Percentiles rank a stretch among this genome's conserved stretches.
These are phyloP conservation scores for Tipula helvola DNA, from an alignment of 2,888 invertebrate genomes.

Conservation along the genomic window DNA sequence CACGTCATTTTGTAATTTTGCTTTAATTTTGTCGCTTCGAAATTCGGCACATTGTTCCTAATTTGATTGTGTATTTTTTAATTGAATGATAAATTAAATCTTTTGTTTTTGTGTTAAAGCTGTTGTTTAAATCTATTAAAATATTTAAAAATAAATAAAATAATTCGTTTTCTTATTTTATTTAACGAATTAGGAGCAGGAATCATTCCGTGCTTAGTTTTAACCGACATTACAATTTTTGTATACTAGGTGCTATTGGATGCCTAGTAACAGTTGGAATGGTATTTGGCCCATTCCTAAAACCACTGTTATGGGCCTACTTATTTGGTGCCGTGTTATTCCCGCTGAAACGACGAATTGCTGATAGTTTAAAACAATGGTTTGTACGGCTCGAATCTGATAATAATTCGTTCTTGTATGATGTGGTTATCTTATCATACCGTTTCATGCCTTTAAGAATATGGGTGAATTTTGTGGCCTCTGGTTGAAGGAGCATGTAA, in stretches of 20 bases:
- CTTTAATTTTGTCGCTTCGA: no score
- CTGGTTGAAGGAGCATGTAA: slow-evolving; percentile 54
- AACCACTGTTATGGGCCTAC: slow-evolving; percentile 90
- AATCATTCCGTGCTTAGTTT: no score
- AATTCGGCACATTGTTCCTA: no score
- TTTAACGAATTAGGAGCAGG: no score
- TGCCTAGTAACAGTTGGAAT: slow-evolving; percentile 55
- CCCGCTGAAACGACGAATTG: slow-evolving; percentile 77
- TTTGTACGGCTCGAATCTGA: slow-evolving; percentile 54
- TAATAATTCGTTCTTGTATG: slow-evolving; percentile 50
- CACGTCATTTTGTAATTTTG: no score
- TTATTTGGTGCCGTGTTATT: slow-evolving; percentile 95
- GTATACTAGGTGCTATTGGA: slow-evolving; percentile 30
- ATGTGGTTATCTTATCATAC: slow-evolving; percentile 48
- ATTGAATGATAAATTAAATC: no score
- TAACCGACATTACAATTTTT: slow-evolving; percentile 34
- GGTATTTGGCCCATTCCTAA: slow-evolving; percentile 81
- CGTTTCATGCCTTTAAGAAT: slow-evolving; percentile 62
- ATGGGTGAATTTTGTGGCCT: slow-evolving; percentile 62
- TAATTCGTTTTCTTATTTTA: no score
- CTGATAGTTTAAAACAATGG: slow-evolving; percentile 67
- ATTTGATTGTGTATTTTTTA: no score
- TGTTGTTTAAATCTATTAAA: no score
- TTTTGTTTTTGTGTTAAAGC: no score
- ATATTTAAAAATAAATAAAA: no score